Base-by-base conservation (phyloP, 2,113 vertebrate genomes). In the Gobio gobio region DNA sequence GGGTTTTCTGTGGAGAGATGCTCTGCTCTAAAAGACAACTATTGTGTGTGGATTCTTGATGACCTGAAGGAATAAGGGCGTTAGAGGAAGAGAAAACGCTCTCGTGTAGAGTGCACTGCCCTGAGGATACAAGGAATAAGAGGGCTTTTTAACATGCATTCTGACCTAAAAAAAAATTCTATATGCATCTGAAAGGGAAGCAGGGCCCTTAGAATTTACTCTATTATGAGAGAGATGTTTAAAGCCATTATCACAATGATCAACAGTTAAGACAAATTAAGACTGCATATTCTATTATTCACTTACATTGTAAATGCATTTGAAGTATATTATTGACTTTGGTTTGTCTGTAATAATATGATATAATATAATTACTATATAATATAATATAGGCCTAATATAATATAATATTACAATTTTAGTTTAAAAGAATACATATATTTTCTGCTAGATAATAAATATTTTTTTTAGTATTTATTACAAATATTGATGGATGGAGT, bases 1-100 rank as follows among this genome's bases (percentile, higher is more conserved):
- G 36, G 85, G 80, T 83, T 86, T 80, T 87, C 66, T 73, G 79
- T 51, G 40, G 82, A 75, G 76, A 86, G 54, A 56, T 78, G 49
- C 54, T 78, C 29, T 51, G 83, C 76, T 45, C 75, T 58, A 59
- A 82, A 40, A 80, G 24, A 54, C 47, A 68, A 56, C 78, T n/a
- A 78, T 73, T 40, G 72, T 74, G 73, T 20, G 75, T 82, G 78
- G 83, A 89, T 76, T 85, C 61, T 74, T 54, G 47, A 49, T 68
- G 83, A 70, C 85, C 85, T 81, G 78, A 29, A 81, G 78, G 43
- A 47, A 81, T 26, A 63, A 47, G 61, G 18, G 45, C 18, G 43
- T 26, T 33, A 22, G 79, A 77, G 16, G 61, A 66, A 56, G 40
- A 77, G 49, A n/a, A 78, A 51, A 56, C 43, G 14, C 61, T 54